Evolutionary conservation across 2,888 invertebrate genomes (phyloP).

Genomic region (Isoperla grammatica): DNA sequence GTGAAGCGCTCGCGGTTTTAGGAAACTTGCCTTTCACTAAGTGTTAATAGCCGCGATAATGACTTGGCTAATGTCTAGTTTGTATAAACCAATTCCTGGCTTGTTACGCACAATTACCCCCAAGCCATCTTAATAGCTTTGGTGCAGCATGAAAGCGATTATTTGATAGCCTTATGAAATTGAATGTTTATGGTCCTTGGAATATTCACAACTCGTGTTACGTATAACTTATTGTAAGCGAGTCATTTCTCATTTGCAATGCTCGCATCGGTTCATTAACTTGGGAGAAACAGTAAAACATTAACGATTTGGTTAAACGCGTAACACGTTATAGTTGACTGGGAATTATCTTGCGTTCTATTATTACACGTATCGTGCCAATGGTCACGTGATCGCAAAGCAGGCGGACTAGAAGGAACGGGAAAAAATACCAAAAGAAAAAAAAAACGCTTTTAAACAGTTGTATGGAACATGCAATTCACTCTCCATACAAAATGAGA

Average conservation of each 20-base stretch:
- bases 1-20: too few relatives aligned
- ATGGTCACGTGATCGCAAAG: too few relatives aligned
- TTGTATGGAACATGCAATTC: too few relatives aligned
- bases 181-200: not conserved
- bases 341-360: too few relatives aligned
- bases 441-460: too few relatives aligned
- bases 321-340: not conserved
- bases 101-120: constrained; percentile 16
- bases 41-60: constrained; percentile 16
- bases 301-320: not conserved
- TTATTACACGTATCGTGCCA: too few relatives aligned
- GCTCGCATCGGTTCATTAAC: not conserved
- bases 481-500: too few relatives aligned
- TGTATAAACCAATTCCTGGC: not conserved
- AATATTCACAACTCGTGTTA: not conserved
- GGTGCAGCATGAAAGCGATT: constrained; percentile 16
- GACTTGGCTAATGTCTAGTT: not conserved
- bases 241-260: not conserved
- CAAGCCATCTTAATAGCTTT: constrained; percentile 20
- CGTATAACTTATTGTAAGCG: not conserved
- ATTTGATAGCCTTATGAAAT: constrained; percentile 15
- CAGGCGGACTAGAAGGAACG: too few relatives aligned
- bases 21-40: constrained; percentile 12
- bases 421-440: too few relatives aligned
- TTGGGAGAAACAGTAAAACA: not conserved